Evolutionary conservation across 2,888 invertebrate species (phyloP).

Genomic region (Drosophila leonis): DNA sequence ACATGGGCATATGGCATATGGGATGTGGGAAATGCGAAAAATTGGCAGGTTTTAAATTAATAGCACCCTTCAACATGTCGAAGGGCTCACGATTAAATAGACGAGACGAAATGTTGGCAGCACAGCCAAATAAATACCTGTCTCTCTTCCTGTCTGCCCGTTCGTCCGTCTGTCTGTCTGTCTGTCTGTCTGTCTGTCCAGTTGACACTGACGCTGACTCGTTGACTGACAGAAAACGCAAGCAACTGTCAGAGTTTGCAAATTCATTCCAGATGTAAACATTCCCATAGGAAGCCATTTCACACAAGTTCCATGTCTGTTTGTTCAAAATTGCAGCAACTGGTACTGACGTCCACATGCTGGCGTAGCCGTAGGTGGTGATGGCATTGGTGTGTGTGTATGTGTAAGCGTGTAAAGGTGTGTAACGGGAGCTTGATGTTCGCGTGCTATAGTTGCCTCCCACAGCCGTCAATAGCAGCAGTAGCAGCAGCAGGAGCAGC

Average conservation of each 20-base stretch:
- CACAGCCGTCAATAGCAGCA: constrained; percentile 45
- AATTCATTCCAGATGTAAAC: constrained; percentile 78
- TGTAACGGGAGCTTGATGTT: constrained; percentile 12
- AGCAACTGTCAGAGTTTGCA: constrained; percentile 75
- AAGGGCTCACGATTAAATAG: constrained; percentile 64
- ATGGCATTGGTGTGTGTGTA: background rate
- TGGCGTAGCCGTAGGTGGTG: background rate
- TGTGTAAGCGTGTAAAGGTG: constrained; percentile 10
- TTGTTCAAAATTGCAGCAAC: constrained; percentile 70
- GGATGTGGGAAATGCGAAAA: constrained; percentile 34
- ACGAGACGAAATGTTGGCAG: constrained; percentile 50
- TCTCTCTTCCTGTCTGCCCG: constrained; percentile 19
- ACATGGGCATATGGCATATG: constrained; percentile 3
- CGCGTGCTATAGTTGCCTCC: constrained; percentile 46
- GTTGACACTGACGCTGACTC: constrained; percentile 69
- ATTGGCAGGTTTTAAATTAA: constrained; percentile 71
- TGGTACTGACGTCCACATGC: constrained; percentile 60
- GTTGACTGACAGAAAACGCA: constrained; percentile 75
- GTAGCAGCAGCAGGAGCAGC: constrained; percentile 15
- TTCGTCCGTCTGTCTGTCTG: constrained; percentile 2
- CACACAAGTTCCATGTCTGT: constrained; percentile 74
- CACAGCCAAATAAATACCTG: constrained; percentile 53
- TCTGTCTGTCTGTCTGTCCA: constrained; percentile 27
- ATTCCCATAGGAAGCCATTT: constrained; percentile 76
- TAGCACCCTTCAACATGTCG: constrained; percentile 64